A percentile compares a stretch with the other conserved stretches of the same genome.
Conservation (phyloP, 2,888 invertebrate species). For the Tetragonula carbonaria region DNA sequence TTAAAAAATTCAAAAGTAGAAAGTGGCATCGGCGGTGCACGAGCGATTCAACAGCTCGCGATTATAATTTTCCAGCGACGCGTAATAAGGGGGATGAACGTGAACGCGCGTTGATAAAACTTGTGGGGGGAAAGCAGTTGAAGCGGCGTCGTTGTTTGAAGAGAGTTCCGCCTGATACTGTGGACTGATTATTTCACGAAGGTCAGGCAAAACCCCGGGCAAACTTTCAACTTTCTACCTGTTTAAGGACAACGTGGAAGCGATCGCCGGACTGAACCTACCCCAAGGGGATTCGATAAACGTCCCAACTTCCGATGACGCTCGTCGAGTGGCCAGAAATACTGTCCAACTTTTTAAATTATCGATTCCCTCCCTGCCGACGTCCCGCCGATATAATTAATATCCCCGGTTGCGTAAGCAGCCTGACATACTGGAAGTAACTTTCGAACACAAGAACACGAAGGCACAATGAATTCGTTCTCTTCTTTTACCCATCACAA, state of each 20-base stretch:
- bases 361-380: background rate
- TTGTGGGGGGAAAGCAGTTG: background rate
- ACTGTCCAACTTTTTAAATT: conserved; percentile 29
- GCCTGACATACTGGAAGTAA: background rate
- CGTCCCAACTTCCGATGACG: conserved; percentile 40
- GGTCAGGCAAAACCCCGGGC: conserved; percentile 26
- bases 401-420: conserved; percentile 13
- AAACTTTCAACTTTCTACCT: conserved; percentile 38
- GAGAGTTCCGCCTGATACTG: conserved; percentile 25
- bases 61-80: conserved; percentile 59
- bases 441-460: background rate
- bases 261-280: conserved; percentile 23
- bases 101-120: conserved; percentile 4
- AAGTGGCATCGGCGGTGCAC: background rate
- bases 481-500: background rate
- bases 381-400: conserved; percentile 25
- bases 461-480: background rate
- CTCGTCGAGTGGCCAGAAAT: conserved; percentile 4
- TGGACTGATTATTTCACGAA: conserved; percentile 38
- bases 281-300: conserved; percentile 38
- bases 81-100: conserved; percentile 7
- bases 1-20: background rate
- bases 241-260: conserved; percentile 41
- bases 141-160: background rate
- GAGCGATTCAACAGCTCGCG: background rate